Evolutionary conservation across 1,140 invertebrate species (phyloP), one percentile per base, ranked within the genome.

Genomic region (Ylistrum balloti): DNA sequence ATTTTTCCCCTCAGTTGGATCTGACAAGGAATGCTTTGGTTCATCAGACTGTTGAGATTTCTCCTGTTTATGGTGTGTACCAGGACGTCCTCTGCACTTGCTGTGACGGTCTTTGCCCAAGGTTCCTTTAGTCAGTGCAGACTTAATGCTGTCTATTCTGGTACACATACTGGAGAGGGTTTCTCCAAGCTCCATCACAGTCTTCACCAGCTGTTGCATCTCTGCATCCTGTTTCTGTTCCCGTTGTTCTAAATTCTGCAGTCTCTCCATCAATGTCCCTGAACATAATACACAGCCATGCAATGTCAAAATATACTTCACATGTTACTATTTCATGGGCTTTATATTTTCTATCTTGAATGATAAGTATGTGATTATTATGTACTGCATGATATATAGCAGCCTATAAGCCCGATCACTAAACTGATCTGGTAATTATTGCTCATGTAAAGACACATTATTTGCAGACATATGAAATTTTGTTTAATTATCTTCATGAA

Each of bases 141-240:
- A 17, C 56, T 74, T 74, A n/a, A 74, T n/a, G 9, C 1, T 74
- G 22, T 74, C 56, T 74, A 74, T 28, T 28, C 56, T 28, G 22
- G 17, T 28, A 74, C 56, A 74, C 56, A 74, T 74, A 74, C 22
- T 9, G 5, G 56, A 74, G 56, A 74, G 5, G n/a, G 9, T 74
- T n/a, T 74, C 56, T 74, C 56, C 56, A n/a, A 74, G 56, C 56
- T 74, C 56, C n/a, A 11, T 28, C 56, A 74, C 56, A 74, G 56
- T 74, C n/a, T 11, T 28, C 56, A 74, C 17, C 11, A 74, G 17
- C 56, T 74, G 56, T 17, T 74, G 22, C 22, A 74, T 74, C 17
- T 74, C 56, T n/a, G n/a, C n/a, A 28, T 74, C 56, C 22, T 74
- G 56, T 28, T 74, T n/a, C 22, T 28, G n/a, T 74, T 74, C 56